Conservation (phyloP, 2,888 invertebrate genomes). For the Cordilura impudica region DNA sequence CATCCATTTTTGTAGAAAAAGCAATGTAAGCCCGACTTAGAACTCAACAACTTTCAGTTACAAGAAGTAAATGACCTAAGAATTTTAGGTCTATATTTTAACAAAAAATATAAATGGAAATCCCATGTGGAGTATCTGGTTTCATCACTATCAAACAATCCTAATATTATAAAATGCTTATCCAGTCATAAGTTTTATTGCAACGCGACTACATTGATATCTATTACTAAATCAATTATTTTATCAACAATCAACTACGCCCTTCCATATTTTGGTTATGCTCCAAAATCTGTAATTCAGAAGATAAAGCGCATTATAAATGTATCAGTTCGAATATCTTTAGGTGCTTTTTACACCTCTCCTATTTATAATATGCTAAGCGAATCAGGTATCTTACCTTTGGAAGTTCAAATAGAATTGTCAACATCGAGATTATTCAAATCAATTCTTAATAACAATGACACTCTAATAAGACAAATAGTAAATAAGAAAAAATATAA, state of each 20-base stretch:
- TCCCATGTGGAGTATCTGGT: background rate
- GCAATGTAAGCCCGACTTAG: background rate
- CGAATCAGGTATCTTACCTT: conserved; percentile 19
- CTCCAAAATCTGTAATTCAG: background rate
- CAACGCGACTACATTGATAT: conserved; percentile 23
- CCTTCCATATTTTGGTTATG: conserved; percentile 15
- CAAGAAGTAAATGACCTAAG: background rate
- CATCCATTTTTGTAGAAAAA: conserved; percentile 5
- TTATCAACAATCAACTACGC: conserved; percentile 46
- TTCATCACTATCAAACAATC: background rate
- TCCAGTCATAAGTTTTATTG: background rate
- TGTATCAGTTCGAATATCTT: conserved; percentile 15
- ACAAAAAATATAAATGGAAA: background rate
- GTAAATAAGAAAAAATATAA: background rate
- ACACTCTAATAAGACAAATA: background rate
- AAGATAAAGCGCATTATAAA: conserved; percentile 34
- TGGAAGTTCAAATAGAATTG: conserved; percentile 6
- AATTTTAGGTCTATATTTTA: background rate
- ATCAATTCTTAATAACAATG: background rate
- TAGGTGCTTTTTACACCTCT: conserved; percentile 41
- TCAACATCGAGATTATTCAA: conserved; percentile 14
- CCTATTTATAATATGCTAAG: conserved; percentile 46
- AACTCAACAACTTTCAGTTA: background rate
- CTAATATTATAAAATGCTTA: conserved; percentile 19
- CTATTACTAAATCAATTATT: conserved; percentile 25